These are phyloP conservation scores for Oxyruncus cristatus DNA, from an alignment of 2,113 vertebrate genomes.

Conservation along the genomic window DNA sequence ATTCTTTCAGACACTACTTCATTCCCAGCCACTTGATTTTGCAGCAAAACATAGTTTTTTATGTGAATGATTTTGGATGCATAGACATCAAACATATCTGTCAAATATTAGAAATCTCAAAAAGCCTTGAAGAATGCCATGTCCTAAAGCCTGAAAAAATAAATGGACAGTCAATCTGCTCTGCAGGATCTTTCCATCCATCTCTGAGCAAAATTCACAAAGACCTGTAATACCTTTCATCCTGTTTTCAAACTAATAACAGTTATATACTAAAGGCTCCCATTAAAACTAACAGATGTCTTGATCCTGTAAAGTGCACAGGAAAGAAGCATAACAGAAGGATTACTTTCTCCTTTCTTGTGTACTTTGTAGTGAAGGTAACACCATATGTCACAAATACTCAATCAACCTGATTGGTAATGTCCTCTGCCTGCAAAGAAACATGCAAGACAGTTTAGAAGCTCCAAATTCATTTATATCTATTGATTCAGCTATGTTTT, in stretches of 20 bases:
- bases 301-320: background rate
- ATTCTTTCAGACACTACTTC: background rate
- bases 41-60: background rate
- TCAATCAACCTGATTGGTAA: background rate
- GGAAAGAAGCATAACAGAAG: background rate
- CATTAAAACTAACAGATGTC: background rate
- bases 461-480: background rate
- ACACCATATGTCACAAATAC: background rate
- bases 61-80: background rate
- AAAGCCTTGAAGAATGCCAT: background rate
- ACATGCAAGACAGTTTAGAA: background rate
- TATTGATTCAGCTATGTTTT: background rate
- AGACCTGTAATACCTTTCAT: background rate
- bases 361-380: background rate
- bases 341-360: background rate
- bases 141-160: background rate
- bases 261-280: background rate
- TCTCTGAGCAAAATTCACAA: background rate
- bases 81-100: background rate
- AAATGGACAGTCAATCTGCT: background rate
- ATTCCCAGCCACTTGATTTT: background rate
- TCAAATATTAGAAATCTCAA: background rate
- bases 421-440: background rate
- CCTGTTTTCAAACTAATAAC: background rate
- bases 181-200: background rate